Evolutionary conservation across 2,888 invertebrate genomes (phyloP), one percentile per base, ranked within the genome.

Genomic region (Apotomis capreana): DNA sequence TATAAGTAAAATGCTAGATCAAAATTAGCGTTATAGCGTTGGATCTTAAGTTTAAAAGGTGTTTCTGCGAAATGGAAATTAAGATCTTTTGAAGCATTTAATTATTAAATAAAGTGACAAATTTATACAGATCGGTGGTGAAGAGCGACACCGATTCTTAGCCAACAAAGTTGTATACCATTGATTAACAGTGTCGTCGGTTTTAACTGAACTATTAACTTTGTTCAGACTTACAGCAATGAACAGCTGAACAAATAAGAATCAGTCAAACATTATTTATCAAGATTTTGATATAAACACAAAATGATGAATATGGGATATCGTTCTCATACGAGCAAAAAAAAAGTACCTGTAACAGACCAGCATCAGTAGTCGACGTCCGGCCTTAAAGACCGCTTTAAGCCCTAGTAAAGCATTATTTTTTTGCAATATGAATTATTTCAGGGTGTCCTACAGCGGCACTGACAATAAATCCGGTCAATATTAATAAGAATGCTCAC

Each of bases 201-300:
- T 49, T 69, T 55, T 10, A 37, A 6, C 15, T 12, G 62, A 37
- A 62, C 46, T 10, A 3, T 4, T 63, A 57, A 69, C 49, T 57
- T 62, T 36, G 62, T 57, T 26, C 10, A 63, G n/a, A 26, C 13
- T 8, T 51, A 26, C n/a, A 51, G 37, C 26, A 55, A 8, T 13
- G 6, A 13, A 60, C 65, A 65, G 46, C 70, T 70, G 59, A 5
- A 8, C 54, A 60, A 70, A 70, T 65, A 60, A 5, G 15, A 13
- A 52, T 46, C 15, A 55, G 55, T 51, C 49, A 51, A 61, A 55
- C 46, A 55, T 61, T 26, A 59, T 49, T 13, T 10, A 40, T 3
- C 6, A 40, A 40, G 40, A 40, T 40, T 26, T 26, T 26, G 26
- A 26, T 26, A 26, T 26, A 26, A 26, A 26, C 26, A 26, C 26